A percentile compares a stretch with the other conserved stretches of the same genome.
Evolutionary conservation across 1,140 invertebrate genomes (phyloP).

Genomic region (Heliconius nattereri): DNA sequence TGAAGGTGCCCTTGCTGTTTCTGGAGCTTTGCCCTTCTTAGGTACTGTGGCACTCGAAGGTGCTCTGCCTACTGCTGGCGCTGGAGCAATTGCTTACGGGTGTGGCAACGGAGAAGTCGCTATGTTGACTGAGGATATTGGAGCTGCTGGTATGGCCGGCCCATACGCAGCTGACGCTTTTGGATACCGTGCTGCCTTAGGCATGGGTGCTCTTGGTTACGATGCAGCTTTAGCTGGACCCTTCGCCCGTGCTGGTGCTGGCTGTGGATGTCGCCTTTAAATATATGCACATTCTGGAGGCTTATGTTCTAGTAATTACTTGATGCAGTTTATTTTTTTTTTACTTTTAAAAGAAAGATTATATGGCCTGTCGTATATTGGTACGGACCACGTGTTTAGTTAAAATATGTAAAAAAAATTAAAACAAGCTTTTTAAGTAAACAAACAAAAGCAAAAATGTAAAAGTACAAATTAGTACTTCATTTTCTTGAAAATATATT

Average conservation of each 20-base stretch:
- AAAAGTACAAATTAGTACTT: too few relatives aligned
- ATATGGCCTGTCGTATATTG: too few relatives aligned
- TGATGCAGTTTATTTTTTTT: too few relatives aligned
- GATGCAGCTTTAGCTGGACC: neutral
- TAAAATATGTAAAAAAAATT: too few relatives aligned
- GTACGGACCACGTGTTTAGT: too few relatives aligned
- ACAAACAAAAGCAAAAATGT: too few relatives aligned
- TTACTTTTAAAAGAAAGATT: too few relatives aligned
- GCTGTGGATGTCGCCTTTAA: slow-evolving; percentile 9
- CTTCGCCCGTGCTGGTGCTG: slow-evolving; percentile 8
- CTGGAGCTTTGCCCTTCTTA: slow-evolving; percentile 16
- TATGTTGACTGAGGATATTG: neutral
- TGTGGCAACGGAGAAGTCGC: slow-evolving; percentile 9
- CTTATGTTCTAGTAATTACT: too few relatives aligned
- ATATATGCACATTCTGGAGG: too few relatives aligned
- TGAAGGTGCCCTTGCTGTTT: slow-evolving; percentile 16
- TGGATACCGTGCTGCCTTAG: neutral
- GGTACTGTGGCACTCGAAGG: slow-evolving; percentile 15
- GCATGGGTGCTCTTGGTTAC: neutral
- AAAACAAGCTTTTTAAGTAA: too few relatives aligned
- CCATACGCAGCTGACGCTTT: slow-evolving; percentile 18
- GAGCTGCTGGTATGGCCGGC: neutral
- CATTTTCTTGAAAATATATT: too few relatives aligned
- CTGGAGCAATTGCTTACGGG: neutral
- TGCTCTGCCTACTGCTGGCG: neutral